Base-by-base conservation (phyloP, 2,888 invertebrate genomes). In the Cosmia trapezina region DNA sequence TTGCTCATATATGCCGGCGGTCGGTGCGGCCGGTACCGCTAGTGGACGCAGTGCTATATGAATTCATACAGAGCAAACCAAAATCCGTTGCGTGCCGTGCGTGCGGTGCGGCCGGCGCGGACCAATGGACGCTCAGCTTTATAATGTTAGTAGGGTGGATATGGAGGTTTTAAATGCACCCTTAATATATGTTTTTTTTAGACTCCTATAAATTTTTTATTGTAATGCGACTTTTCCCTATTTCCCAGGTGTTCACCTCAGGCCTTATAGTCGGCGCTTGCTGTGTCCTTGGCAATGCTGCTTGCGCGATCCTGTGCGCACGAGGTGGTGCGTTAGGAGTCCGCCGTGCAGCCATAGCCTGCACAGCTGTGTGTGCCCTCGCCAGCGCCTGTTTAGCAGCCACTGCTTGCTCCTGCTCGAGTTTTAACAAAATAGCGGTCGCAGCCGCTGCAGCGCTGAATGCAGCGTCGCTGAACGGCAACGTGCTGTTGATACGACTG, bases 401-500 rank as follows among this genome's bases (percentile, higher is more conserved):
- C 0, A 92, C 91, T 61, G 95, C 94, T 0, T 95, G 96, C 80
- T 89, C 92, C 0, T 95, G 95, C 80, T 86, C 91, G 0, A 82
- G 86, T 0, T 90, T 91, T 4, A 92, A 90, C 47, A 91, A 89
- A 75, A 81, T 91, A 14, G 95, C 95, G 0, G 95, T 96, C 0
- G 95, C 94, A 0, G 94, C 95, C 0, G 95, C 95, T 0, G 95
- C 96, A 19, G 93, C 92, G 19, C 76, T 96, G 0, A 96, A 94
- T 56, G 95, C 96, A 0, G 95, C 96, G 0, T 96, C 96, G 1
- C 74, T 96, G 3, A 96, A 96, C 11, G 96, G 96, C 3, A 96
- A 96, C 70, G 96, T 96, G 12, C 82, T 96, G 75, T 82, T 96
- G 53, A 95, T 96, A 28, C 80, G 95, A 51, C 61, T 96, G 62